Conservation (phyloP, 2,888 invertebrate species). For the Odontothrips loti region DNA sequence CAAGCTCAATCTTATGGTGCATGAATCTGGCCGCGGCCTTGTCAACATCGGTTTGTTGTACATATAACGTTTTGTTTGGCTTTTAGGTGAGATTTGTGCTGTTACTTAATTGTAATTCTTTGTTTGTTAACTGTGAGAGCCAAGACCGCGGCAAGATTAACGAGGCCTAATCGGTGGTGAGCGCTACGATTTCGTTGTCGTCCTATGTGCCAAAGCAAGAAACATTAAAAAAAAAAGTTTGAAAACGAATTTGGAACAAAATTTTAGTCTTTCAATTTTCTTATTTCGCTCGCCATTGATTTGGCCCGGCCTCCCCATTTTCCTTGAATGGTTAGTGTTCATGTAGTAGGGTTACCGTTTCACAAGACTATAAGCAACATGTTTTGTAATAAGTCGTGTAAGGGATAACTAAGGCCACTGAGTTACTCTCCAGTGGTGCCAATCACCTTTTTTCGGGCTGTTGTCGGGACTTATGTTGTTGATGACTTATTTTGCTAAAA, state of each 20-base stretch:
- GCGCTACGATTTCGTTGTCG: not conserved
- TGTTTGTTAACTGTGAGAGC: not conserved
- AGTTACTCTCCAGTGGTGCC: not conserved
- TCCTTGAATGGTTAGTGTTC: not conserved
- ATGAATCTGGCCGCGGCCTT: not conserved
- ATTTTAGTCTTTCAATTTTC: not conserved
- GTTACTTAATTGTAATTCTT: not conserved
- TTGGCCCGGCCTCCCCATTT: conserved; percentile 12
- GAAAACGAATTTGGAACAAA: not conserved
- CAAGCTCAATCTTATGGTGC: conserved; percentile 19
- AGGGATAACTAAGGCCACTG: conserved; percentile 8
- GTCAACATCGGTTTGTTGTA: not conserved
- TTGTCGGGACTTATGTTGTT: not conserved
- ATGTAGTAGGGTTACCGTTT: conserved; percentile 1
- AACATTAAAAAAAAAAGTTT: not conserved
- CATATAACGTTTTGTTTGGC: conserved; percentile 14
- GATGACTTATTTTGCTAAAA: conserved; percentile 5
- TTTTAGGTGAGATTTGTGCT: not conserved
- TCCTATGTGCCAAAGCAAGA: conserved; percentile 2
- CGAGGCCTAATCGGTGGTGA: not conserved
- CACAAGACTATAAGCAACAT: conserved; percentile 25
- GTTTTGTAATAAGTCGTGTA: conserved; percentile 10
- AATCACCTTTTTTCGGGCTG: not conserved
- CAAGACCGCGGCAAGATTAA: conserved; percentile 11
- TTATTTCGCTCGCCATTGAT: not conserved